A percentile compares a stretch with the other conserved stretches of the same genome.
Conservation (phyloP, 2,888 invertebrate species). For the Epirrita christyi region DNA sequence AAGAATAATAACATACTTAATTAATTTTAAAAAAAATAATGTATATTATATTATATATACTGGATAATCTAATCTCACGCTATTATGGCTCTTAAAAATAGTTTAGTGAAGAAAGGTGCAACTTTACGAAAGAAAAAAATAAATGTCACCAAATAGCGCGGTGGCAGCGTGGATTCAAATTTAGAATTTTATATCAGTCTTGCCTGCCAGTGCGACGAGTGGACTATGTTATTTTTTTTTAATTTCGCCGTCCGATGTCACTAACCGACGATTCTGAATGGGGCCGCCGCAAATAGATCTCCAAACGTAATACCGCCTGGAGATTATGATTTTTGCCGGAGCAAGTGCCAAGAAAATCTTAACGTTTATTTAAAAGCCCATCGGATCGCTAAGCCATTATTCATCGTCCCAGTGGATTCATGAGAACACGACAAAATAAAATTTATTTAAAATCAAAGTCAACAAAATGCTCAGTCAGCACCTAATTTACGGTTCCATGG, state of each 20-base stretch:
- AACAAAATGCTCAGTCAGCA: conserved; percentile 37
- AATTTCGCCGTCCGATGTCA: conserved; percentile 69
- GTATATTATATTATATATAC: too few species aligned
- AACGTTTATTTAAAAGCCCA: conserved; percentile 25
- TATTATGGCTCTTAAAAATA: conserved; percentile 38
- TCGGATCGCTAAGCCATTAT: background rate
- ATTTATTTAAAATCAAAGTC: conserved; percentile 3
- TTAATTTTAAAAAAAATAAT: too few species aligned
- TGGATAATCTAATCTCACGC: conserved; percentile 19
- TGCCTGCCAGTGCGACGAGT: conserved; percentile 40
- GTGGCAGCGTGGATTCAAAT: conserved; percentile 61
- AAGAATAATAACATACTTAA: too few species aligned
- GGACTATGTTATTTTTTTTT: conserved; percentile 62
- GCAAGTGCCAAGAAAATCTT: conserved; percentile 34
- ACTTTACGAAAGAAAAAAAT: conserved; percentile 34
- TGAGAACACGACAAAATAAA: background rate
- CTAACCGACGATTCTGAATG: conserved; percentile 72
- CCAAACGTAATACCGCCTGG: conserved; percentile 30
- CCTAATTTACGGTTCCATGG: conserved; percentile 63
- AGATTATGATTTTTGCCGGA: conserved; percentile 30
- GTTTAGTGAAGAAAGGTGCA: conserved; percentile 13
- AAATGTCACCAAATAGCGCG: conserved; percentile 56
- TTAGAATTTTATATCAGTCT: conserved; percentile 80
- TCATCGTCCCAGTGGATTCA: conserved; percentile 2
- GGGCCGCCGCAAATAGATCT: conserved; percentile 64